Base-by-base conservation (phyloP, 2,888 invertebrate genomes). In the Mesorhabditis sp. region DNA sequence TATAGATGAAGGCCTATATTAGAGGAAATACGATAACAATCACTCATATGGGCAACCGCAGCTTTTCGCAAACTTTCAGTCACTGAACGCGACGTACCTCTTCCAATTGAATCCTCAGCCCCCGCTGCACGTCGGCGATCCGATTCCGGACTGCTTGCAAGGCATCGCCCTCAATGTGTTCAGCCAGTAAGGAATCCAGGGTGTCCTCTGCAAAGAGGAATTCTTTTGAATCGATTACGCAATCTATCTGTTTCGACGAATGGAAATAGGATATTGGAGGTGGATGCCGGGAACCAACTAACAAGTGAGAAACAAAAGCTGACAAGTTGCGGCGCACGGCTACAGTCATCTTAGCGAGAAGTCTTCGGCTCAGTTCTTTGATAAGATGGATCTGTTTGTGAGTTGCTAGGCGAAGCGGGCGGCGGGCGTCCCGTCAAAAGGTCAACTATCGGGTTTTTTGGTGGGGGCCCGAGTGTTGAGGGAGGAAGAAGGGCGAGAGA, bases 391-490 rank as follows among this genome's bases (percentile, higher is more conserved):
- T 50, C 58, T 50, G 58, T n/a, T 50, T 50, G 7, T 50, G 28
- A 28, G 28, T 28, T 28, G 28, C 28, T 50, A 50, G 58, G 58
- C 58, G 7, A 50, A 50, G n/a, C 10, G n/a, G 58, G 58, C 58
- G 7, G n/a, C 7, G n/a, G n/a, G 7, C n/a, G 58, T 13, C 7
- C 28, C 7, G n/a, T 50, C n/a, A n/a, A 50, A 50, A 50, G 58
- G 58, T 50, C 58, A 50, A 50, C 58, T 50, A 50, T 50, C 58
- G 58, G 58, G 7, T 50, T 50, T 50, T 50, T 50, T 50, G 7
- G 58, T 13, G 58, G 58, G 58, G 58, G 28, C 28, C 28, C 28
- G 28, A 28, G 28, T 28, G 28, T 28, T 28, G 28, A 28, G 28
- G 28, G 28, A 28, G 28, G 28, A 28, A 28, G 28, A 28, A 28